Percentiles rank a stretch among this genome's conserved stretches.
These are phyloP conservation scores for Minunthozetes semirufus DNA, from an alignment of 2,888 invertebrate genomes.

Conservation along the genomic window DNA sequence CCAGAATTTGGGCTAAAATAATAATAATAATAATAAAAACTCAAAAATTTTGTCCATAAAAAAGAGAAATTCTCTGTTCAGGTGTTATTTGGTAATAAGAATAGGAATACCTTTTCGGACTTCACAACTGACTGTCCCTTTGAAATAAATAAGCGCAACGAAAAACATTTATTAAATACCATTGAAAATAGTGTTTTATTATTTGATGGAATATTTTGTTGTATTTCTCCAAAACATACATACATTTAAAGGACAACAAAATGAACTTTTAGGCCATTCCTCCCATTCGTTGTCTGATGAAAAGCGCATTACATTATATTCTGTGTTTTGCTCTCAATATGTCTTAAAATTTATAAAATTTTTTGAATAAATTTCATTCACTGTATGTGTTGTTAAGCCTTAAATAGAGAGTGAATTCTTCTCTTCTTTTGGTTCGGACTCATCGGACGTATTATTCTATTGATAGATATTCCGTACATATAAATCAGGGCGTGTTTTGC, in stretches of 20 bases:
- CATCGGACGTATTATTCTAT: conserved; percentile 6
- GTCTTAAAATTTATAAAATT: not conserved
- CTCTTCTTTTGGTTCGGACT: not conserved
- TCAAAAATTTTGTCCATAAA: not conserved
- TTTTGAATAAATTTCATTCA: not conserved
- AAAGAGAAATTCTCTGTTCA: not conserved
- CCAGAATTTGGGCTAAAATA: not conserved
- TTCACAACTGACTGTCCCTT: not conserved
- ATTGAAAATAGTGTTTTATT: not conserved
- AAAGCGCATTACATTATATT: not conserved
- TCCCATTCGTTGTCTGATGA: not conserved
- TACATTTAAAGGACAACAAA: not conserved
- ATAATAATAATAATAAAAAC: not conserved
- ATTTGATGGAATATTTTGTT: not conserved
- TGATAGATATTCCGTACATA: not conserved
- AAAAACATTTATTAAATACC: conserved; percentile 1
- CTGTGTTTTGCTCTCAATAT: not conserved
- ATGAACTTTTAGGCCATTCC: conserved; percentile 1
- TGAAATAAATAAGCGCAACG: conserved; percentile 3
- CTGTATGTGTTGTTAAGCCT: not conserved
- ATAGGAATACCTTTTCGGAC: not conserved
- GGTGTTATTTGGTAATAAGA: not conserved
- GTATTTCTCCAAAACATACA: not conserved
- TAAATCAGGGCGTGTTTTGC: not conserved
- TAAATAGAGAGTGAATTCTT: not conserved